A percentile compares a stretch with the other conserved stretches of the same genome.
Evolutionary conservation across 2,888 invertebrate species (phyloP).

Genomic region (Hofmannophila pseudospretella): DNA sequence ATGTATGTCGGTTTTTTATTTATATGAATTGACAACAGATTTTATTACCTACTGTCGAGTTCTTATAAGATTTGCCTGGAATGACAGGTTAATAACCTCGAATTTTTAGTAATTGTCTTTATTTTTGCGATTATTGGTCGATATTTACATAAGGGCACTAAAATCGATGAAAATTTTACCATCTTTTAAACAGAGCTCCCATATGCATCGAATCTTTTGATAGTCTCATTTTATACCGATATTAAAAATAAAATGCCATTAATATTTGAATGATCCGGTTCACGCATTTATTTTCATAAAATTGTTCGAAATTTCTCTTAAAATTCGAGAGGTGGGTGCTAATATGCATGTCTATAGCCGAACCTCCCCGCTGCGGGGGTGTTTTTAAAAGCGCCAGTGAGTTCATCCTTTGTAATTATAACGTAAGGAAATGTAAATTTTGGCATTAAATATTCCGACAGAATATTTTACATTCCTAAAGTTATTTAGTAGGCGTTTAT

Average conservation of each 20-base stretch:
- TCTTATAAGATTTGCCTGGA: too few species aligned
- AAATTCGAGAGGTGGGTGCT: conserved; percentile 26
- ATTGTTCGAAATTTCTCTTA: conserved; percentile 23
- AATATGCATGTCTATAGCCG: conserved; percentile 34
- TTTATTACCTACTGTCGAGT: too few species aligned
- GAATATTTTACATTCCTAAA: conserved; percentile 2
- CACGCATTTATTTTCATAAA: conserved; percentile 16
- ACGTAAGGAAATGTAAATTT: conserved; percentile 43
- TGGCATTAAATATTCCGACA: conserved; percentile 22
- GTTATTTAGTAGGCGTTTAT: background rate
- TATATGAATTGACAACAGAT: too few species aligned
- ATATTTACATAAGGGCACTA: too few species aligned
- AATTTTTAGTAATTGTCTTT: too few species aligned
- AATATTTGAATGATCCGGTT: conserved; percentile 4
- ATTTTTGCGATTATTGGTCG: too few species aligned
- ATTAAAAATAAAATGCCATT: conserved; percentile 12
- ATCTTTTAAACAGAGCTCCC: too few species aligned
- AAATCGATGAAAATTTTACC: too few species aligned
- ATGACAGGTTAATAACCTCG: too few species aligned
- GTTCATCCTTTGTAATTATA: conserved; percentile 38
- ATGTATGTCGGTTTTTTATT: too few species aligned
- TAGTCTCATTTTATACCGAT: background rate
- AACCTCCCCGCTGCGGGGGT: conserved; percentile 22
- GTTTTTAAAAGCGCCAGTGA: conserved; percentile 27
- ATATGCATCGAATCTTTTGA: too few species aligned